Base-by-base conservation (phyloP, 2,797 vertebrate genomes). In the Notamacropus eugenii region DNA sequence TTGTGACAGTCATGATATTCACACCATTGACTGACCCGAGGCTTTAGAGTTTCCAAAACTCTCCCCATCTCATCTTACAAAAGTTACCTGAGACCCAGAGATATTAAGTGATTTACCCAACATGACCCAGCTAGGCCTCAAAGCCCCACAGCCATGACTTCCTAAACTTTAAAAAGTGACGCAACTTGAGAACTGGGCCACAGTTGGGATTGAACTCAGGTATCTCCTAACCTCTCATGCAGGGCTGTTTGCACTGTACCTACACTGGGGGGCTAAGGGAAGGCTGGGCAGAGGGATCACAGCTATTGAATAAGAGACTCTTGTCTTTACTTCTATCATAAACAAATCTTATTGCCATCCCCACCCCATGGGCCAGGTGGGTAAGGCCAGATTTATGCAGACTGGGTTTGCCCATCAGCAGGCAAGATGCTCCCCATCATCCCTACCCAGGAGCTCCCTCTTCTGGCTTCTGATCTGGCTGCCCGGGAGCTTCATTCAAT, bases 401-500 rank as follows among this genome's bases (percentile, higher is more conserved):
- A 74, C 14, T 11, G 13, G 13, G 59, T 67, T 16, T 67, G 59
- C 59, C 59, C 16, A 19, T 22, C 62, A 40, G 34, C 34, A 14
- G 22, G 62, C 58, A 59, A 31, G 28, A 57, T 4, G 59, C 31
- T 14, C 59, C 13, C 59, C 13, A 34, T 31, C 31, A 14, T 13
- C 59, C 31, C 59, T 62, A 14, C 24, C 40, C 90, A 54, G 31
- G 87, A 54, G 50, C n/a, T 27, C n/a, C 52, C 16, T 13, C 3
- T 62, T 19, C 34, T n/a, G 19, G 14, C 40, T n/a, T 74, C n/a
- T 58, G 46, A 93, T 87, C 52, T 95, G 91, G 58, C 29, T 54
- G 90, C 90, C 87, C 2, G 67, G 40, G 92, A 92, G 2, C 0
- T 54, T 59, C 0, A 14, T 96, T 96, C 95, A 74, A 97, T 95